Conservation (phyloP, 2,113 vertebrate species). For the Actinemys pallida region DNA sequence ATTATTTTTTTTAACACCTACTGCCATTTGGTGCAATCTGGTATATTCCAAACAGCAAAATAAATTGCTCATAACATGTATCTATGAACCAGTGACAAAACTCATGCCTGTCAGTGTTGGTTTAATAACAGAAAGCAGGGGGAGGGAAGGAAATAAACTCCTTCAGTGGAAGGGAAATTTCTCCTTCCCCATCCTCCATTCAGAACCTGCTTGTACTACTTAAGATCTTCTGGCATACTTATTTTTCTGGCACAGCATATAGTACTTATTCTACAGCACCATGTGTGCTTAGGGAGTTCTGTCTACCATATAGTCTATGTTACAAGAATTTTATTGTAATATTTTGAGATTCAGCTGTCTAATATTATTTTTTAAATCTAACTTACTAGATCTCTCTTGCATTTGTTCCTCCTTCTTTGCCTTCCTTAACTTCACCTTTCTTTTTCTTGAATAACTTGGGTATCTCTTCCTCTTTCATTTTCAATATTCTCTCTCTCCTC, state of each 20-base stretch:
- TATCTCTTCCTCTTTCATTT: not conserved
- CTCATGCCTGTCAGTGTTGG: not conserved
- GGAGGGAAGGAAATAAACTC: not conserved
- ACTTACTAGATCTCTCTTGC: not conserved
- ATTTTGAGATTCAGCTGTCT: not conserved
- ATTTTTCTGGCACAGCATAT: not conserved
- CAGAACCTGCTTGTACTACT: not conserved
- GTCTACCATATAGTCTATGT: not conserved
- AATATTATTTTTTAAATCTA: not conserved
- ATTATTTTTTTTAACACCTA: slow-evolving; percentile 5
- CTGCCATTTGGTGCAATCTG: slow-evolving; percentile 5
- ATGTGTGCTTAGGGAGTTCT: not conserved
- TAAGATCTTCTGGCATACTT: not conserved
- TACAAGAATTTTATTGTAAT: not conserved
- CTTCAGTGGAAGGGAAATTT: not conserved
- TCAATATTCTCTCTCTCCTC: not conserved
- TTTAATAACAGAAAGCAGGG: not conserved
- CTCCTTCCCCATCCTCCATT: not conserved
- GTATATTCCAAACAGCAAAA: not conserved
- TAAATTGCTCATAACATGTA: not conserved
- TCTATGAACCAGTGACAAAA: not conserved
- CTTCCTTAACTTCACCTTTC: slow-evolving; percentile 2
- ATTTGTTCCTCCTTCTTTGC: not conserved
- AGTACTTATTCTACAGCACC: not conserved
- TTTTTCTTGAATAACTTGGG: slow-evolving; percentile 5